Evolutionary conservation across 2,888 invertebrate species (phyloP).

Genomic region (Oasisia sp.): DNA sequence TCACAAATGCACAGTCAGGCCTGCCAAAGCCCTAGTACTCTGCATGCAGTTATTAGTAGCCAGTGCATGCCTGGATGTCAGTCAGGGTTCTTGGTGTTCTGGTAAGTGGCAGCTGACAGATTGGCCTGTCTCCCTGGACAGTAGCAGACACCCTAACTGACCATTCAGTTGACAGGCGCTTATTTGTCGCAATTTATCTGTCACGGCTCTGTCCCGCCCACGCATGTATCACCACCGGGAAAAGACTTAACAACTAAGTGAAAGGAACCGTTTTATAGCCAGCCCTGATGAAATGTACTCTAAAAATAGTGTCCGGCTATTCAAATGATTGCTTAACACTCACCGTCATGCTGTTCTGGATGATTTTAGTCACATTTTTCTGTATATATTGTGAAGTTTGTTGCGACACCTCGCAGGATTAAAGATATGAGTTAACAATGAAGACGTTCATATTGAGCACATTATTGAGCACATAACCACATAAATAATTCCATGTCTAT

Average conservation of each 20-base stretch:
- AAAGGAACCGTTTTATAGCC: no score
- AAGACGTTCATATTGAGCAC: no score
- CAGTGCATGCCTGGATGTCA: neutral
- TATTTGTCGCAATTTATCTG: neutral
- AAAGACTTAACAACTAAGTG: neutral
- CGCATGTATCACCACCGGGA: neutral
- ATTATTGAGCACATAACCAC: no score
- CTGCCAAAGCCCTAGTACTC: neutral
- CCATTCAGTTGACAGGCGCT: neutral
- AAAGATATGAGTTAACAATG: no score
- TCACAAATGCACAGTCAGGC: no score
- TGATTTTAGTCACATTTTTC: no score
- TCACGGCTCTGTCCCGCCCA: neutral
- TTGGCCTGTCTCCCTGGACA: neutral
- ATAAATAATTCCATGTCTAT: neutral
- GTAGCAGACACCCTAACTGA: neutral
- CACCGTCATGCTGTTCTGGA: no score
- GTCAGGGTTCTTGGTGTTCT: neutral
- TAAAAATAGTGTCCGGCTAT: no score
- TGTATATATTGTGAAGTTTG: no score
- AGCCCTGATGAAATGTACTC: no score
- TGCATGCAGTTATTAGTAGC: neutral
- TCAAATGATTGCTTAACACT: no score
- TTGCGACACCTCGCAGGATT: no score
- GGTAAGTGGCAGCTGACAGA: neutral